Evolutionary conservation across 1,140 invertebrate species (phyloP), one percentile per base, ranked within the genome.

Genomic region (Mercenaria mercenaria): DNA sequence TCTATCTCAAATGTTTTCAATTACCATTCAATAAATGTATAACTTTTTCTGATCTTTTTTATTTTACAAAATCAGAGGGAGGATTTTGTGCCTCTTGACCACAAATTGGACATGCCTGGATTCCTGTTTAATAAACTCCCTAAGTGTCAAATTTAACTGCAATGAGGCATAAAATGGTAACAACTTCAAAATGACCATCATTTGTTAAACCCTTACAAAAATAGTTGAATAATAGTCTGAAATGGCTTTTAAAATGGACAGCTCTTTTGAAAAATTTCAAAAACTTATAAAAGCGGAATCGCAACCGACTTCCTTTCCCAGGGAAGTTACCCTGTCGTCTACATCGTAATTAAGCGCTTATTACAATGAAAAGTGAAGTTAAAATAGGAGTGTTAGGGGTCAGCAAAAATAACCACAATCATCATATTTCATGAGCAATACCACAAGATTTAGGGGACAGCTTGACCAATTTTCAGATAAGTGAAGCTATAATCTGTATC

Each of bases 271-370:
- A 72, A 72, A 39, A 39, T 72, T 47, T 37, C 34, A 4, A 29
- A 72, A 18, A 13, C 29, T 72, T 39, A 72, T 72, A 39, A 18
- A 72, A 39, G 34, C 26, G 15, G 29, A 23, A 41, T 50, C 29
- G 74, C 52, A 50, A 50, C 41, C 10, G 11, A 79, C 76, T 79
- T 79, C 76, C 76, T 79, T 79, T 79, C 76, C 76, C 76, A 79
- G 47, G 76, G 6, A 23, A 32, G 3, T 79, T 56, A 56, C 1
- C 11, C 34, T 39, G 34, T 37, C 18, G 32, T 23, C 23, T 37
- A 20, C 15, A 72, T 72, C 13, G 37, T 34, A 72, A 39, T 37
- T 41, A 72, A 10, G 6, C 29, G 26, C 11, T 64, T 64, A 64
- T 64, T 64, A 29, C 59, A 64, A 64, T 64, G 59, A 79, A 52